A percentile compares a stretch with the other conserved stretches of the same genome.
These are phyloP conservation scores for Erpornis zantholeuca DNA, from an alignment of 2,113 vertebrate genomes.

Conservation along the genomic window DNA sequence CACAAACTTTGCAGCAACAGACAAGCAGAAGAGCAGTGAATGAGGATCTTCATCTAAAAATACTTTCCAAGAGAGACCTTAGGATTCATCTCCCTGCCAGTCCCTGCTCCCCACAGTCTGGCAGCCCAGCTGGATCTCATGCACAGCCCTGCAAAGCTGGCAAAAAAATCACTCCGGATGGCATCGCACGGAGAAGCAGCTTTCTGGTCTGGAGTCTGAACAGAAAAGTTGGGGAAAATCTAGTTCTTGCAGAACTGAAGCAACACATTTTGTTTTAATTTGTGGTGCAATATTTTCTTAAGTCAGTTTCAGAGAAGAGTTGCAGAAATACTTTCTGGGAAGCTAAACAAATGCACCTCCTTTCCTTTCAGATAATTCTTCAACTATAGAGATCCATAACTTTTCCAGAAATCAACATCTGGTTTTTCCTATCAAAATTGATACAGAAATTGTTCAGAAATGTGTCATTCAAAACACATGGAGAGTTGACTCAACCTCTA, in stretches of 20 bases:
- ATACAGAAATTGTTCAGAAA: neutral
- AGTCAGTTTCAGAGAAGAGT: neutral
- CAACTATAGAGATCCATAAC: neutral
- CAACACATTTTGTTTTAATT: neutral
- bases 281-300: neutral
- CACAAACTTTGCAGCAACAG: neutral
- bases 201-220: neutral
- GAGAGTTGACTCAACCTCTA: neutral
- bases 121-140: neutral
- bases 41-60: neutral
- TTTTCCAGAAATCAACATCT: neutral
- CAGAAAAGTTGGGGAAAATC: neutral
- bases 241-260: neutral
- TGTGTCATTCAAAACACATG: neutral
- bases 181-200: fast-evolving
- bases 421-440: neutral
- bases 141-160: neutral
- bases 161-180: fast-evolving
- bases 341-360: neutral
- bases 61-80: neutral
- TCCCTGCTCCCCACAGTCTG: neutral
- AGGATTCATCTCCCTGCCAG: neutral
- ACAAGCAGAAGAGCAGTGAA: neutral
- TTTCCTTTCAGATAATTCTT: neutral
- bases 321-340: neutral